Base-by-base conservation (phyloP, 1,140 invertebrate genomes). In the Lycorma delicatula region DNA sequence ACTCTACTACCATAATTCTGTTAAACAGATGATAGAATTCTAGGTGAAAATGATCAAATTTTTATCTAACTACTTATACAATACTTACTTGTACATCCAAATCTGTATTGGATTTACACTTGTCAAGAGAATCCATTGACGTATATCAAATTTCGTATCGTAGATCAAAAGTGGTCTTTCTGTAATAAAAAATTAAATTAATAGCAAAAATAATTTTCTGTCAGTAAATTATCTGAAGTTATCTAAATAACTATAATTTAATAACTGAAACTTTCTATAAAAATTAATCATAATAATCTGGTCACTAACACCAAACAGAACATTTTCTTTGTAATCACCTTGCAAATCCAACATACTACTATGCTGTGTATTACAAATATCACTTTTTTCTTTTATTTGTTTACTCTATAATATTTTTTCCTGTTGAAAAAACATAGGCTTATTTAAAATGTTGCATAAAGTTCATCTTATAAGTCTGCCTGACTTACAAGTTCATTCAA, bases 91-190 rank as follows among this genome's bases (percentile, higher is more conserved):
- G 74, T 93, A 95, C 74, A 94, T 86, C 91, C 92, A 97, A 22
- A 97, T 83, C 1, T 89, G 91, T n/a, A 97, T 69, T 2, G 93
- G 93, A 69, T 92, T 87, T 62, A 88, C 87, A 70, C 84, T 87
- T 1, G 91, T 93, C 6, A 95, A 84, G 28, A 97, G 75, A 74
- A 97, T 96, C 91, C 91, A 93, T 71, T 91, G 89, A 3, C 89
- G 76, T 54, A 96, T 94, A 71, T 96, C 92, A 69, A 95, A 95
- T 78, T 96, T 96, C 1, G 91, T 94, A 62, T 89, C 82, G 70
- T 93, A 87, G 59, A 96, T 84, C 20, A 94, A 78, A 36, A 95
- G 73, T 1, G 89, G 90, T 57, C 81, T 81, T 75, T 91, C 89
- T 90, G 73, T 61, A 77, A 63, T 23, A 58, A 60, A 29, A 26